phyloP scores from a whole-genome alignment of 2,113 vertebrate genomes.

The Procapra przewalskii region DNA sequence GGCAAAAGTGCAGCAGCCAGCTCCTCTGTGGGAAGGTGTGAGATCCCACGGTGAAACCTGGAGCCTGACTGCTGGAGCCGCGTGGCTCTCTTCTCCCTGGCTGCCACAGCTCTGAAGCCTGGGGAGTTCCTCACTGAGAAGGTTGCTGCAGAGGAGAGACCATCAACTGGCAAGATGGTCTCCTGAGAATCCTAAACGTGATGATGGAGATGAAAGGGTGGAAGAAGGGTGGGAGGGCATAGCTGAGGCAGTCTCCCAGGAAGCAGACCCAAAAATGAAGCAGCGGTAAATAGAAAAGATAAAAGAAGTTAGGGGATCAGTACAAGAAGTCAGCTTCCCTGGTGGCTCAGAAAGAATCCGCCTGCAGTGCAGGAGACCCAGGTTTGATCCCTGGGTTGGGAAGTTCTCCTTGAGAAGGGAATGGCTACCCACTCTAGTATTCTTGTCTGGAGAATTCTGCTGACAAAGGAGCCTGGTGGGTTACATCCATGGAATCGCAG shows the following conservation, averaged over 20 bases:
- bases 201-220: neutral
- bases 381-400: neutral
- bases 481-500: neutral
- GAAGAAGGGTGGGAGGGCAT: neutral
- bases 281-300: neutral
- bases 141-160: neutral
- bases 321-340: neutral
- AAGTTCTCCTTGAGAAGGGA: neutral
- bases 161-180: neutral
- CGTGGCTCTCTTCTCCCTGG: neutral
- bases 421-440: neutral
- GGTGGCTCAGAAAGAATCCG: neutral
- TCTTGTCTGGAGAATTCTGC: neutral
- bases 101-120: neutral
- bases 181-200: neutral
- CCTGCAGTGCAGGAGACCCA: neutral
- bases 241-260: neutral
- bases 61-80: fast-evolving
- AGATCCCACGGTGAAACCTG: neutral
- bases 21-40: neutral
- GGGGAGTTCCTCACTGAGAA: neutral
- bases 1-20: neutral
- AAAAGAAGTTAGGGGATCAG: neutral
- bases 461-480: neutral
- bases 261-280: neutral